Conservation (phyloP, 2,888 invertebrate genomes). For the Pandemis heparana region DNA sequence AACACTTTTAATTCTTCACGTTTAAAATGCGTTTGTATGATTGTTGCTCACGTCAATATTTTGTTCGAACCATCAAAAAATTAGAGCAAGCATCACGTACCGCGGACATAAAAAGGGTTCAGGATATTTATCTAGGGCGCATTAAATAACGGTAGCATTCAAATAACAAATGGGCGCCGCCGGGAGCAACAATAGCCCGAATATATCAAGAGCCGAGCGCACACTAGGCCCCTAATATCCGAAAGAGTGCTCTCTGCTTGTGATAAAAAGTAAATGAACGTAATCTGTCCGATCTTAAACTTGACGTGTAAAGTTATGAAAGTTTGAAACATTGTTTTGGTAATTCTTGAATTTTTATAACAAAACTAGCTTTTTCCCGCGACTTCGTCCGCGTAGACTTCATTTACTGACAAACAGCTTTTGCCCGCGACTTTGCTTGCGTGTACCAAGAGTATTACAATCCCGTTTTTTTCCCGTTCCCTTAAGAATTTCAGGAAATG, state of each 20-base stretch:
- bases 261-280: conserved; percentile 20
- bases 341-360: neutral
- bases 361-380: too few species aligned
- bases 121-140: conserved; percentile 69
- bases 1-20: neutral
- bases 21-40: neutral
- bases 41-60: conserved; percentile 43
- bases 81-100: conserved; percentile 56
- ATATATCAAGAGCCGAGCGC: conserved; percentile 60
- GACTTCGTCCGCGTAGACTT: too few species aligned
- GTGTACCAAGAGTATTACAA: too few species aligned
- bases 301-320: neutral
- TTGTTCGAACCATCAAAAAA: conserved; percentile 56
- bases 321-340: neutral
- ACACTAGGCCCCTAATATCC: conserved; percentile 60
- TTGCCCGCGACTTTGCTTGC: too few species aligned
- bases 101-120: conserved; percentile 65
- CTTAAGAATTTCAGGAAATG: too few species aligned
- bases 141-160: conserved; percentile 68
- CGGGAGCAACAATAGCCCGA: conserved; percentile 62
- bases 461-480: too few species aligned
- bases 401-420: too few species aligned
- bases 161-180: conserved; percentile 69
- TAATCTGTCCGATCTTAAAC: conserved; percentile 4
- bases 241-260: conserved; percentile 49